These are phyloP conservation scores for Trachelipus rathkii DNA, from an alignment of 1,140 invertebrate genomes.

Conservation along the genomic window DNA sequence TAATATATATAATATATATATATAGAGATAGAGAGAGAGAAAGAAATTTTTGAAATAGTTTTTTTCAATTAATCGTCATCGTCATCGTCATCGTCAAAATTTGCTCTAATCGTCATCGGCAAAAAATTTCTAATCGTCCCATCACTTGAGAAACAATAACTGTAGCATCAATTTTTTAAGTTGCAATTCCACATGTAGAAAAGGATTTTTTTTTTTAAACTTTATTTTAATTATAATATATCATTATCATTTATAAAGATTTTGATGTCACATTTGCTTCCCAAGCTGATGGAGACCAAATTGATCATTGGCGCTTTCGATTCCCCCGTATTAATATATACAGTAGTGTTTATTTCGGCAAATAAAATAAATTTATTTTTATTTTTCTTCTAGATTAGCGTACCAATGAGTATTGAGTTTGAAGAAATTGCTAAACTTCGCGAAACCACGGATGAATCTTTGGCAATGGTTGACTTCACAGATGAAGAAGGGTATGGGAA, in stretches of 20 bases:
- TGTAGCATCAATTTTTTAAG: no score
- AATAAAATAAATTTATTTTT: constrained; percentile 53
- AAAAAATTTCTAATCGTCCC: no score
- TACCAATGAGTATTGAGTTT: constrained; percentile 95
- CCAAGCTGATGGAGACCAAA: neutral
- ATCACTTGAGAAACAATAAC: no score
- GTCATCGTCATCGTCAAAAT: no score
- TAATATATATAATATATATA: no score
- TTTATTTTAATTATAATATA: no score
- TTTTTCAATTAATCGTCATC: no score
- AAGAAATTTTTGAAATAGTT: no score
- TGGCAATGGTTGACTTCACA: constrained; percentile 84
- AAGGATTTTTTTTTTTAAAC: no score
- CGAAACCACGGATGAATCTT: constrained; percentile 57
- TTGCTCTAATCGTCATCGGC: no score
- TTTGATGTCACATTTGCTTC: neutral
- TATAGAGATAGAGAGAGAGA: no score
- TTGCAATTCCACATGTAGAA: no score
- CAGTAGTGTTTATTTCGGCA: neutral
- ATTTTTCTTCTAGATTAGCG: constrained; percentile 57
- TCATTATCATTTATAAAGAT: neutral
- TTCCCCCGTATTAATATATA: constrained; percentile 20
- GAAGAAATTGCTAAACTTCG: constrained; percentile 86
- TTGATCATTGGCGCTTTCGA: neutral
- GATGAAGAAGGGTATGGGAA: constrained; percentile 99